Evolutionary conservation across 2,888 invertebrate species (phyloP).

Genomic region (Megaustenia siamemsis): DNA sequence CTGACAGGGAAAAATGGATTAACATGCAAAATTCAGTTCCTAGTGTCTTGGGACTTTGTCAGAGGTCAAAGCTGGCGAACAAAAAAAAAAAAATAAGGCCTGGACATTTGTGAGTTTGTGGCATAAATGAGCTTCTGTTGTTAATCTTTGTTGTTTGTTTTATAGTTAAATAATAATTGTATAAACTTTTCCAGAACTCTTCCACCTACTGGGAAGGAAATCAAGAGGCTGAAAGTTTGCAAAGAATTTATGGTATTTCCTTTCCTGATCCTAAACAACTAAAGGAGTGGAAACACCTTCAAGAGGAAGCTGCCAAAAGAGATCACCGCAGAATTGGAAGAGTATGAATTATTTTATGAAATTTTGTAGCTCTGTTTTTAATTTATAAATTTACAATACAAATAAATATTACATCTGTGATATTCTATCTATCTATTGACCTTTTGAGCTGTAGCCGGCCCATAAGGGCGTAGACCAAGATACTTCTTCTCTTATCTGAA

Average conservation of each 20-base stretch:
- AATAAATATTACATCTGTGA: no score
- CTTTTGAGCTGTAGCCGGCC: no score
- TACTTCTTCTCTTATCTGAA: no score
- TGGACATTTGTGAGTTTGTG: not conserved
- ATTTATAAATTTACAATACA: no score
- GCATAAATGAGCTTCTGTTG: not conserved
- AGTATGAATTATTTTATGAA: slow-evolving; percentile 80
- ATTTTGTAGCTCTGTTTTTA: no score
- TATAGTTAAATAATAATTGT: not conserved
- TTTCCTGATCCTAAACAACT: slow-evolving; percentile 97
- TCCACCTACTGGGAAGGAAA: slow-evolving; percentile 98
- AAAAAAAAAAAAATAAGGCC: no score
- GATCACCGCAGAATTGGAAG: slow-evolving; percentile 96
- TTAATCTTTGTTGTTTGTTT: not conserved
- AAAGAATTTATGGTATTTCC: slow-evolving; percentile 96
- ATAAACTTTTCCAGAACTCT: slow-evolving; percentile 80
- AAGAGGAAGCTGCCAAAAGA: slow-evolving; percentile 97
- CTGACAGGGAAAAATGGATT: no score
- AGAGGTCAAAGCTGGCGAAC: no score
- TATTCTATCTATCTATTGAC: no score
- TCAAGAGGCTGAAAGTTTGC: slow-evolving; percentile 93
- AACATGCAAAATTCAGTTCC: no score
- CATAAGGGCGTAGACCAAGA: no score
- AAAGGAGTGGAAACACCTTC: slow-evolving; percentile 97
- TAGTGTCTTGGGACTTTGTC: no score